Conservation (phyloP, 2,888 invertebrate genomes). For the Drosophila diplacantha region DNA sequence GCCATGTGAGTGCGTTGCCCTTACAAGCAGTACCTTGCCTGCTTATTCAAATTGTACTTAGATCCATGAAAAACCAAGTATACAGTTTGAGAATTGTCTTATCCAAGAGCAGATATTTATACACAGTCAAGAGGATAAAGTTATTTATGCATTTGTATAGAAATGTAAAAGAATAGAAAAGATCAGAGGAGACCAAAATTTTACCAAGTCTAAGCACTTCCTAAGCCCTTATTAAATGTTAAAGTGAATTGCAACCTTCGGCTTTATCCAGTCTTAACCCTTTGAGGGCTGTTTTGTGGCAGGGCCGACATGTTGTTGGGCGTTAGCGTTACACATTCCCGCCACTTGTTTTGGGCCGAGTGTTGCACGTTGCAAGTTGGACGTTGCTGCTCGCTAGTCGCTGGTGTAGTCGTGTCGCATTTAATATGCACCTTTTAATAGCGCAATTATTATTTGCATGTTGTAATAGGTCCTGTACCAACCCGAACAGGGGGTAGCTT, state of each 20-base stretch:
- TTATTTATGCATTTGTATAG: background rate
- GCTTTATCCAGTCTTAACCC: background rate
- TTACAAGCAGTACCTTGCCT: background rate
- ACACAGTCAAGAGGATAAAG: too few relatives aligned
- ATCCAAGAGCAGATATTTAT: background rate
- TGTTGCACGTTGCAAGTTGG: slow-evolving; percentile 28
- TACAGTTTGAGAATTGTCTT: background rate
- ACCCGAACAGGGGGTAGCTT: background rate
- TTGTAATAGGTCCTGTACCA: slow-evolving; percentile 56
- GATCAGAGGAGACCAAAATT: too few relatives aligned
- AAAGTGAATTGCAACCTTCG: slow-evolving; percentile 2
- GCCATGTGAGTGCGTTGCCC: background rate
- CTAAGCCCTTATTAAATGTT: background rate
- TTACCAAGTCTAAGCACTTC: too few relatives aligned
- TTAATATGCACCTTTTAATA: slow-evolving; percentile 71
- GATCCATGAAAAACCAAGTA: too few relatives aligned
- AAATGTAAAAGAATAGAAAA: background rate
- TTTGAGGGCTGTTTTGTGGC: background rate
- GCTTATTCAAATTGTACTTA: background rate
- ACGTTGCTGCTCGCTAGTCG: slow-evolving; percentile 16
- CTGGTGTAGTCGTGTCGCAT: slow-evolving; percentile 57
- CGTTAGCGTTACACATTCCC: slow-evolving; percentile 57
- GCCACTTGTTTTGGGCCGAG: slow-evolving; percentile 44
- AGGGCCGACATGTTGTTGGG: slow-evolving; percentile 41
- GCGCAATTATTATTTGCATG: slow-evolving; percentile 72